Evolutionary conservation across 92 coral and sea anemone genomes (phyloP), one percentile per base, ranked within the genome.

Genomic region (Porites evermanni): DNA sequence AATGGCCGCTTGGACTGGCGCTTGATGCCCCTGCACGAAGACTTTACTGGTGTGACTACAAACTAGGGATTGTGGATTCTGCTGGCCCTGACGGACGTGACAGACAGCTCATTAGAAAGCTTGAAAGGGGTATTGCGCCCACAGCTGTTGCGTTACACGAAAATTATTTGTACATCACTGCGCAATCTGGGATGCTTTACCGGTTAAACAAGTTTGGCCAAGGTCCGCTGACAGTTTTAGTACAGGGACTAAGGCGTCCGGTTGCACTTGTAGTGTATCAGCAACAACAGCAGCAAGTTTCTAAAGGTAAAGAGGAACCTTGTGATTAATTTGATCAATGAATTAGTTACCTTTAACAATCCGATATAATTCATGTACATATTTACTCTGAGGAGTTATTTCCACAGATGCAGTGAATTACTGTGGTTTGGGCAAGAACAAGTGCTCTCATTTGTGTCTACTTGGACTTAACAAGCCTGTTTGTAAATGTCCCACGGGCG

Each of bases 11-110:
- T 8, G 95, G 97, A 12, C 88, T 97, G 6, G 92, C 97, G 8
- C 87, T 97, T 60, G 99, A 97, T 72, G 74, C 67, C 12, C 79
- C 91, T 1, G 84, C 93, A 38, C 80, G 77, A 61, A 90, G 94
- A 12, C 82, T 97, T 17, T 97, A 93, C 81, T 97, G 97, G 98
- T 86, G 98, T 74, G 99, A 97, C 89, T 80, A 82, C 56, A 93
- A 94, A 72, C 73, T 79, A 74, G 80, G 78, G 59, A 92, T 90
- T 64, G 88, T 97, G 2, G 98, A 93, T 69, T 84, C 92, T 0
- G 77, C 88, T 18, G 76, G 79, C 9, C 81, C 88, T 7, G 79
- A 91, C 52, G 95, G 95, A 3, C 89, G 74, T 47, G 94, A 93
- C 80, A 80, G 98, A 65, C 91, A 83, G 20, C 77, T 88, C 14